These are phyloP conservation scores for Acrocephalus kingi DNA, from an alignment of 2,113 vertebrate species.

Conservation along the genomic window DNA sequence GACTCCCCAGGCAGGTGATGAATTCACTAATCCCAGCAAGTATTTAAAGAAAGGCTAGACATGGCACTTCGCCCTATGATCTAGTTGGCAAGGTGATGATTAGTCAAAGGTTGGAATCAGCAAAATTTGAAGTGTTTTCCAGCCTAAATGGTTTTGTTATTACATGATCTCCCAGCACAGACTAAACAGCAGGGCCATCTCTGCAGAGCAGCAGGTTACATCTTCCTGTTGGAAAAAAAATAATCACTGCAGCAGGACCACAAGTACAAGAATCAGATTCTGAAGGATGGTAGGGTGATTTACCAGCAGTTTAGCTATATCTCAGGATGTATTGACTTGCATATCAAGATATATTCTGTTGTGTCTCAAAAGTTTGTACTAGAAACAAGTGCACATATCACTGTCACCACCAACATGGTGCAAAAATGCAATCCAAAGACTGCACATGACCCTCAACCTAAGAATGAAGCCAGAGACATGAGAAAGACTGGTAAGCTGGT, in stretches of 20 bases:
- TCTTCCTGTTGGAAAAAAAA: not conserved
- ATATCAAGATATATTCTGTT: not conserved
- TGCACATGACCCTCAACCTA: not conserved
- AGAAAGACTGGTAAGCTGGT: not conserved
- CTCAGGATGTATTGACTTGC: not conserved
- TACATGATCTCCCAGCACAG: not conserved
- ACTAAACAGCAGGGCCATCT: not conserved
- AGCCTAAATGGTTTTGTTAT: not conserved
- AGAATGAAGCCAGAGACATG: fast-evolving
- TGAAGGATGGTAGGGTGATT: not conserved
- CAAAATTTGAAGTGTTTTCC: not conserved
- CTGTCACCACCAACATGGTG: not conserved
- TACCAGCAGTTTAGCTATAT: not conserved
- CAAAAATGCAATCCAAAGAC: not conserved
- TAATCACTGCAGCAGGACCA: not conserved
- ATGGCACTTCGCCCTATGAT: not conserved
- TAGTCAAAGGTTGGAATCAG: not conserved
- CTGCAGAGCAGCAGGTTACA: not conserved
- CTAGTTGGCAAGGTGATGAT: not conserved
- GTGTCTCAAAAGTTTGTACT: not conserved
- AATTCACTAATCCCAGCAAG: not conserved
- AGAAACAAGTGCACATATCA: not conserved
- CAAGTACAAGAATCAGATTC: not conserved
- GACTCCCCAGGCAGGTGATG: not conserved
- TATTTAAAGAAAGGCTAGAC: not conserved